Base-by-base conservation (phyloP, 2,888 invertebrate genomes). In the Hartigia nigra region DNA sequence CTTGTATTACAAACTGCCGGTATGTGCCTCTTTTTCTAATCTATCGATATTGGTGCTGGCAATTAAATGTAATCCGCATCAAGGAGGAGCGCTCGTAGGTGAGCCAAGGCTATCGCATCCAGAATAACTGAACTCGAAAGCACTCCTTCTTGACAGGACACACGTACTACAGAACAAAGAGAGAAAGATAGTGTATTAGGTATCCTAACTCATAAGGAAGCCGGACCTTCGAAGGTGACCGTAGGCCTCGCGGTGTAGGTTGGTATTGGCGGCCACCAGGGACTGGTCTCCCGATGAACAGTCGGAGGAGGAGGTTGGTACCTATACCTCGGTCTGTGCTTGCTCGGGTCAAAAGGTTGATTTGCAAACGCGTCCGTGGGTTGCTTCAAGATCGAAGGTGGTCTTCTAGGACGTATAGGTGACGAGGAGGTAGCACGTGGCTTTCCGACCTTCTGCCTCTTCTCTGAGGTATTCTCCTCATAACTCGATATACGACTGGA, bases 201-300 rank as follows among this genome's bases (percentile, higher is more conserved):
- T 55, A 55, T 55, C 55, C 55, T 55, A 72, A 72, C 23, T 72
- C 72, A 72, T 72, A 72, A 32, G 72, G 72, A 72, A 79, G 69
- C 78, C 88, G 88, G 94, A 96, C 96, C 95, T 95, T 95, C 94
- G 91, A 95, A 95, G 90, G 94, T 95, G 92, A 96, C 95, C 85
- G 95, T 94, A 87, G 95, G 95, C 91, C 94, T 93, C 81, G 92
- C 88, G 35, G 88, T 89, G 87, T 93, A 93, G 87, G 94, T 92
- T 85, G 93, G 93, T 91, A 94, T 90, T 37, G 90, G 88, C 81
- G 92, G 92, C 91, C 92, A 93, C 92, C 93, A 92, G 74, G 90
- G 90, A 91, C 82, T 93, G 88, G 84, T 92, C 90, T 89, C 92
- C 36, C 75, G 74, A 34, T 35, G 79, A 76, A 74, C 93, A 91